Evolutionary conservation across 2,888 invertebrate species (phyloP).

Genomic region (Drosophila vallismaia): DNA sequence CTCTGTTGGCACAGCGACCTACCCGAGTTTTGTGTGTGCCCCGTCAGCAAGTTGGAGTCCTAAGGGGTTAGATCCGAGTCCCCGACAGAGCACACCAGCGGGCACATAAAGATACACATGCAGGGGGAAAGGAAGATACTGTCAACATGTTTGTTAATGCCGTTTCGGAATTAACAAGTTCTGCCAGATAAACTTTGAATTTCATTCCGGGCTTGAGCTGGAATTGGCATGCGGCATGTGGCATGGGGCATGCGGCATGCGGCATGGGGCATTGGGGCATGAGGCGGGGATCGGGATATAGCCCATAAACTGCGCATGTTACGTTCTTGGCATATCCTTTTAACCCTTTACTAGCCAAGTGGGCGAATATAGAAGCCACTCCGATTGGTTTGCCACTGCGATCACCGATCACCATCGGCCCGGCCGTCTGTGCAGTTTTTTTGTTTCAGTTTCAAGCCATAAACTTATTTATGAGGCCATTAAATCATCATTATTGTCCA

Average conservation of each 20-base stretch:
- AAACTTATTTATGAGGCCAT: conserved; percentile 83
- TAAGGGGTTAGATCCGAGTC: conserved; percentile 16
- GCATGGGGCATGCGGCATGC: too few relatives aligned
- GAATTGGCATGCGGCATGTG: conserved; percentile 29
- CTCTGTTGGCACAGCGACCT: conserved; percentile 66
- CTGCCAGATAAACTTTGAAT: conserved; percentile 78
- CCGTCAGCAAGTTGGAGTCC: conserved; percentile 60
- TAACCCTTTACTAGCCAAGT: conserved; percentile 14
- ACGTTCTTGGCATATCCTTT: conserved; percentile 40
- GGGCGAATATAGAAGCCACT: neutral
- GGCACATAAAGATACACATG: conserved; percentile 42
- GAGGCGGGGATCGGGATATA: conserved; percentile 9
- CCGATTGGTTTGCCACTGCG: conserved; percentile 13
- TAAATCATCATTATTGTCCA: conserved; percentile 83
- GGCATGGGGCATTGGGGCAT: too few relatives aligned
- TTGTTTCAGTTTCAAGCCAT: conserved; percentile 79
- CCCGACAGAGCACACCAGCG: conserved; percentile 7
- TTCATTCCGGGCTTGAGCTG: conserved; percentile 62
- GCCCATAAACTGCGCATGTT: conserved; percentile 61
- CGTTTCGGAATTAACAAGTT: conserved; percentile 78
- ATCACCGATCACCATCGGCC: conserved; percentile 20
- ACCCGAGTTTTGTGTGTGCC: conserved; percentile 40
- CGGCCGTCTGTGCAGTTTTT: conserved; percentile 4
- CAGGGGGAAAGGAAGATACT: conserved; percentile 56
- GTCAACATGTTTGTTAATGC: conserved; percentile 78